phyloP scores from a whole-genome alignment of 1,140 invertebrate genomes.

The Calephelis virginiensis region DNA sequence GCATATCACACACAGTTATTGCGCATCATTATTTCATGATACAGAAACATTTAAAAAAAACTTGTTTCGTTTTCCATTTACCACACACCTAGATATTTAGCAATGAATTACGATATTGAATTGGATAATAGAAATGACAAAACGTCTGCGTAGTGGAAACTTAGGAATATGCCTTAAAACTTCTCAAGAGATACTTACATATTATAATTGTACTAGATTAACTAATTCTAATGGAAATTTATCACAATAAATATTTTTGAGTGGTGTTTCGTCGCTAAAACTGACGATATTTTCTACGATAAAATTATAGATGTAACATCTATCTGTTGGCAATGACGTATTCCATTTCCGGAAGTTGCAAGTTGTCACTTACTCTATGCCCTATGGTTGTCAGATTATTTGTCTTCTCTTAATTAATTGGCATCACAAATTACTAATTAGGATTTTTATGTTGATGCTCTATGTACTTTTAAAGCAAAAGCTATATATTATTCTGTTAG shows the following conservation, averaged over 20 bases:
- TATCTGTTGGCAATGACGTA: slow-evolving; percentile 76
- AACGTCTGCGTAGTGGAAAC: slow-evolving; percentile 64
- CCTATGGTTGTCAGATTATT: background rate
- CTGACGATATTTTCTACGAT: slow-evolving; percentile 52
- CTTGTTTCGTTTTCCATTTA: slow-evolving; percentile 22
- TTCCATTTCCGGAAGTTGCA: slow-evolving; percentile 55
- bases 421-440: background rate
- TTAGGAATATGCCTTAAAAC: slow-evolving; percentile 38
- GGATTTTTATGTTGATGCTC: no score
- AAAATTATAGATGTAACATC: slow-evolving; percentile 54
- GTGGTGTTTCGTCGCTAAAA: slow-evolving; percentile 66
- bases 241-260: slow-evolving; percentile 67
- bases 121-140: slow-evolving; percentile 71
- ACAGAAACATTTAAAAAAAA: background rate
- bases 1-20: slow-evolving; percentile 40
- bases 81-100: slow-evolving; percentile 36
- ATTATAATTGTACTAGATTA: slow-evolving; percentile 71
- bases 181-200: slow-evolving; percentile 63
- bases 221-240: slow-evolving; percentile 67
- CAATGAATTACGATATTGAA: slow-evolving; percentile 53
- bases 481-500: no score
- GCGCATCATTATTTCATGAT: background rate
- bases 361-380: slow-evolving; percentile 33
- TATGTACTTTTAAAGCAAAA: no score
- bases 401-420: background rate